Conservation (phyloP, 2,888 invertebrate species). For the Noctua pronuba region DNA sequence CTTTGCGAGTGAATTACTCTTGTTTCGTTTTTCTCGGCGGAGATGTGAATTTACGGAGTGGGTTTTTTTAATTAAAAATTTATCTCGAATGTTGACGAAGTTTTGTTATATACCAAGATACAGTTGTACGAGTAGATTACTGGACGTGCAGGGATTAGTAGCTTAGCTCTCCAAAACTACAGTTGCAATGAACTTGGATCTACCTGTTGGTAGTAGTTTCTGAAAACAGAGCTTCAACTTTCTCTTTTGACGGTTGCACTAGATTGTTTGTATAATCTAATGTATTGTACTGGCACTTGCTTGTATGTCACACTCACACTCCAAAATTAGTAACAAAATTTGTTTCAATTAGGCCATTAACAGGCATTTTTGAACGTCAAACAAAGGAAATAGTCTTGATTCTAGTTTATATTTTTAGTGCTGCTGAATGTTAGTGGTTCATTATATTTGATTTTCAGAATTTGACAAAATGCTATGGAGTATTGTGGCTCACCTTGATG, state of each 20-base stretch:
- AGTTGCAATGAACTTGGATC: not conserved
- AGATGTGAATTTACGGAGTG: conserved; percentile 20
- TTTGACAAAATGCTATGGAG: not conserved
- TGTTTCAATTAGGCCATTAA: too few relatives aligned
- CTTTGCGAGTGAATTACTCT: conserved; percentile 52
- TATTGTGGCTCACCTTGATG: not conserved
- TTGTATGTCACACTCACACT: not conserved
- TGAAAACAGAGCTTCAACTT: not conserved
- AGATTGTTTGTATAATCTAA: not conserved
- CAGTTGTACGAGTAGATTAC: not conserved
- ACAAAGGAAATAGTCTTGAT: not conserved
- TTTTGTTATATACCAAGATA: not conserved
- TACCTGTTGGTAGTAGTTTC: not conserved
- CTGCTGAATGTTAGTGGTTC: too few relatives aligned
- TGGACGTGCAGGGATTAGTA: not conserved
- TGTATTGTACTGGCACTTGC: not conserved
- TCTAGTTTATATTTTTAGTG: not conserved
- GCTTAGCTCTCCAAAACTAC: not conserved
- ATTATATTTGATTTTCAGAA: not conserved
- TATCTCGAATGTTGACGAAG: not conserved
- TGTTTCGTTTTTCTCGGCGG: conserved; percentile 47
- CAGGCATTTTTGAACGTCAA: not conserved
- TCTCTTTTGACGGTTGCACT: not conserved
- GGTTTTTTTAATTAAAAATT: not conserved
- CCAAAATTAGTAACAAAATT: not conserved